A percentile compares a stretch with the other conserved stretches of the same genome.
phyloP scores from a whole-genome alignment of 2,797 vertebrate genomes.

The Iguana delicatissima region DNA sequence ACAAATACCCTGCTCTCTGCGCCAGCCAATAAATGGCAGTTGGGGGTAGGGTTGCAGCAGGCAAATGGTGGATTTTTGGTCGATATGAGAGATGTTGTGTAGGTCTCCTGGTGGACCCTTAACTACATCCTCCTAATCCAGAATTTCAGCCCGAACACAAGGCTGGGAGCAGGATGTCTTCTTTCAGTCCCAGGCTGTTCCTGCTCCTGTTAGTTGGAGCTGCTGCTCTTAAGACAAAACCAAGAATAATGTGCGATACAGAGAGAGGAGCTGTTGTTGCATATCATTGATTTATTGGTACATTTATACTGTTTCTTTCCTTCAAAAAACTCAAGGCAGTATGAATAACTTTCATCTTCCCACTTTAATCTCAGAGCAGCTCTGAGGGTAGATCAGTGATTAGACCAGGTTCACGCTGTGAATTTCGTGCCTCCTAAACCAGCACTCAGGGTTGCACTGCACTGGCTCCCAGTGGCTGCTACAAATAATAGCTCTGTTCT shows the following conservation, averaged over 20 bases:
- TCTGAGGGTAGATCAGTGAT: background rate
- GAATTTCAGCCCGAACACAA: background rate
- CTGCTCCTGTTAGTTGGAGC: background rate
- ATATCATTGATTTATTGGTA: background rate
- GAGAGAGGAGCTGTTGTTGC: background rate
- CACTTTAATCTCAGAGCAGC: background rate
- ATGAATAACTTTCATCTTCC: no score
- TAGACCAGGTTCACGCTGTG: background rate
- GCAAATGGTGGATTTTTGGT: no score
- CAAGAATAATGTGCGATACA: background rate
- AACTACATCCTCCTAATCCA: no score
- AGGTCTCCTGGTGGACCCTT: no score
- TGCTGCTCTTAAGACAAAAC: background rate
- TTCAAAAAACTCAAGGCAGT: background rate
- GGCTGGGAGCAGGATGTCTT: background rate
- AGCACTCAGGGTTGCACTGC: background rate
- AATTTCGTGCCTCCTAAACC: background rate
- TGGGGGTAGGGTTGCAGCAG: no score
- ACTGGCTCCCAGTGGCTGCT: background rate
- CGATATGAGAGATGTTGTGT: no score
- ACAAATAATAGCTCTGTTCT: background rate
- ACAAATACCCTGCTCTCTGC: no score
- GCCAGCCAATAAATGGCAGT: no score
- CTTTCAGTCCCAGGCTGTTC: background rate
- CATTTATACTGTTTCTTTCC: background rate